phyloP scores from a whole-genome alignment of 2,888 invertebrate species.

The Aleiodes testaceus region DNA sequence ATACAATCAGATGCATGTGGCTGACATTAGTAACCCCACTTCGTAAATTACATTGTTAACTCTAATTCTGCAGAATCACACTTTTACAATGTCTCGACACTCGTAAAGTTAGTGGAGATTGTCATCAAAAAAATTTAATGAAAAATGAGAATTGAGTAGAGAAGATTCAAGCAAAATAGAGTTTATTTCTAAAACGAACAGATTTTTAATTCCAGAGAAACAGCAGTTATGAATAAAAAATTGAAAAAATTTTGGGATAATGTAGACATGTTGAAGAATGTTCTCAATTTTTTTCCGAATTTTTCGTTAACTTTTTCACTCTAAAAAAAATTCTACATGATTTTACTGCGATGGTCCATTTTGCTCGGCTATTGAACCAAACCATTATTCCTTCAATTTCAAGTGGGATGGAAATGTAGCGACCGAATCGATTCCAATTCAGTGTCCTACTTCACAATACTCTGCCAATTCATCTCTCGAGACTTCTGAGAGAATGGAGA shows the following conservation, averaged over 20 bases:
- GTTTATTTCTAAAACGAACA: too few species aligned
- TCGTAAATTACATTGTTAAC: conserved; percentile 48
- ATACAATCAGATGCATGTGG: conserved; percentile 17
- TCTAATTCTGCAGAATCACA: conserved; percentile 47
- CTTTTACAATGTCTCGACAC: conserved; percentile 6
- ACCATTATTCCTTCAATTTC: conserved; percentile 28
- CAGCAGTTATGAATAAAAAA: too few species aligned
- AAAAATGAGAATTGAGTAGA: conserved; percentile 15
- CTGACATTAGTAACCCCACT: conserved; percentile 6
- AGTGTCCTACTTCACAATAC: conserved; percentile 20
- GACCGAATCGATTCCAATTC: conserved; percentile 29
- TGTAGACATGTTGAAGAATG: too few species aligned
- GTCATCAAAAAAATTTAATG: conserved; percentile 9
- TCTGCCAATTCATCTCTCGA: conserved; percentile 2
- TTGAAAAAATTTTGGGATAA: too few species aligned
- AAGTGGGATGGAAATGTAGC: conserved; percentile 21
- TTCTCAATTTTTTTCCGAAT: too few species aligned
- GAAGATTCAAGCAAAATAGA: too few species aligned
- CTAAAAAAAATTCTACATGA: too few species aligned
- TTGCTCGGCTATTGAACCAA: conserved; percentile 17
- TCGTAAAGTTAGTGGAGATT: background rate
- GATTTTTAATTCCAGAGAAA: too few species aligned
- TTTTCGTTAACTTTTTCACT: too few species aligned
- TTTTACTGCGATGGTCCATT: too few species aligned
- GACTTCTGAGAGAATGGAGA: background rate